Conservation (phyloP, 1,140 invertebrate species). For the Drosophila pseudoobscura region DNA sequence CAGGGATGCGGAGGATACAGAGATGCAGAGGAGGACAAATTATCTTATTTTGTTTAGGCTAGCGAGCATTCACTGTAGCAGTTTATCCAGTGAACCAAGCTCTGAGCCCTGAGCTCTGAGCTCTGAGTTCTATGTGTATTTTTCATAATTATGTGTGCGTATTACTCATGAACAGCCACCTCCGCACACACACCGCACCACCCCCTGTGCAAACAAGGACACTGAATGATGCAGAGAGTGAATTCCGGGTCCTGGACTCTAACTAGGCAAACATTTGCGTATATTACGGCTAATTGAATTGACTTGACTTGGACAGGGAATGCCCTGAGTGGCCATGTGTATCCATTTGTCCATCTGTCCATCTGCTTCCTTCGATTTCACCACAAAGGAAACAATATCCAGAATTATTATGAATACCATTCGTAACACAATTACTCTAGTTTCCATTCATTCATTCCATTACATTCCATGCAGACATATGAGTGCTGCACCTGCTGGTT, state of each 20-base stretch:
- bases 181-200: no score
- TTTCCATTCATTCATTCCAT: no score
- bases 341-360: constrained; percentile 11
- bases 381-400: no score
- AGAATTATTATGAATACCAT: neutral
- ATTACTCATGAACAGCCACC: constrained; percentile 39
- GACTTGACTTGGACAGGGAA: constrained; percentile 48
- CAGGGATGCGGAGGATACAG: neutral
- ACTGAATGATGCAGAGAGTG: constrained; percentile 11
- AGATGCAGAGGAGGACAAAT: constrained; percentile 7
- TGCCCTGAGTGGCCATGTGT: constrained; percentile 32
- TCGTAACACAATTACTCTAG: neutral
- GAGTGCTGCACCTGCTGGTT: no score
- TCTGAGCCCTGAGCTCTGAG: no score
- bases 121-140: constrained; percentile 24
- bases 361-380: neutral
- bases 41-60: neutral
- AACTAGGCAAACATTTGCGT: constrained; percentile 47
- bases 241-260: neutral
- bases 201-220: constrained; percentile 20
- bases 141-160: constrained; percentile 51
- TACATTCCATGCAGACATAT: neutral
- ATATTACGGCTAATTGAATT: constrained; percentile 66
- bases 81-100: no score
- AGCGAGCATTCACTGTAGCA: constrained; percentile 23